phyloP scores from a whole-genome alignment of 2,888 invertebrate genomes.

The Nymphalis c-album region DNA sequence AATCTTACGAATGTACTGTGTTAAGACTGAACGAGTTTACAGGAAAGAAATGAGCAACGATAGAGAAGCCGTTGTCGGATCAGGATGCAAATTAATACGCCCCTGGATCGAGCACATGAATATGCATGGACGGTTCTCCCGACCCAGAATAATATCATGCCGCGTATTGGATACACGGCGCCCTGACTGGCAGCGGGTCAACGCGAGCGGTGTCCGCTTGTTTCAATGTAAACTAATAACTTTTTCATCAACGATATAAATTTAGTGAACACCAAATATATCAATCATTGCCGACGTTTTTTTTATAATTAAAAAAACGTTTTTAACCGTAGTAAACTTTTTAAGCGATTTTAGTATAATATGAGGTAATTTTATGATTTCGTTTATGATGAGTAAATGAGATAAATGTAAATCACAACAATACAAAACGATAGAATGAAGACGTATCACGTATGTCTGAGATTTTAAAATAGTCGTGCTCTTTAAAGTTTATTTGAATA shows the following conservation, averaged over 20 bases:
- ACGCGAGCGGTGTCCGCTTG: constrained; percentile 27
- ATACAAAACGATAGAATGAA: too few species aligned
- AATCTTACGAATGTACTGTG: not conserved
- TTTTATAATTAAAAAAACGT: not conserved
- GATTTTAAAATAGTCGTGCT: too few species aligned
- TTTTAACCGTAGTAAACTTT: too few species aligned
- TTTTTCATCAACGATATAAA: constrained; percentile 15
- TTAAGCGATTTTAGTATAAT: too few species aligned
- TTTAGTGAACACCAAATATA: constrained; percentile 2
- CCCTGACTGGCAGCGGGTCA: constrained; percentile 28
- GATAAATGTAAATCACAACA: too few species aligned
- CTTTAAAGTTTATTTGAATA: too few species aligned
- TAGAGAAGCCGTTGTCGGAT: constrained; percentile 60
- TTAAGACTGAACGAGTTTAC: constrained; percentile 43
- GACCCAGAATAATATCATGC: constrained; percentile 71
- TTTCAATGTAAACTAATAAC: constrained; percentile 28
- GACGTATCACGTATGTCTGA: too few species aligned
- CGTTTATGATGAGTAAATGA: too few species aligned
- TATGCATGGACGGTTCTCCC: constrained; percentile 68
- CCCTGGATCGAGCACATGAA: constrained; percentile 73
- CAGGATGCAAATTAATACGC: constrained; percentile 79
- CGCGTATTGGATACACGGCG: constrained; percentile 43
- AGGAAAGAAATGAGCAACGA: constrained; percentile 71
- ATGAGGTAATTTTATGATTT: too few species aligned
- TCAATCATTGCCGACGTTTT: constrained; percentile 1